phyloP scores from a whole-genome alignment of 1,140 invertebrate species.

The Zaprionus lachaisei region DNA sequence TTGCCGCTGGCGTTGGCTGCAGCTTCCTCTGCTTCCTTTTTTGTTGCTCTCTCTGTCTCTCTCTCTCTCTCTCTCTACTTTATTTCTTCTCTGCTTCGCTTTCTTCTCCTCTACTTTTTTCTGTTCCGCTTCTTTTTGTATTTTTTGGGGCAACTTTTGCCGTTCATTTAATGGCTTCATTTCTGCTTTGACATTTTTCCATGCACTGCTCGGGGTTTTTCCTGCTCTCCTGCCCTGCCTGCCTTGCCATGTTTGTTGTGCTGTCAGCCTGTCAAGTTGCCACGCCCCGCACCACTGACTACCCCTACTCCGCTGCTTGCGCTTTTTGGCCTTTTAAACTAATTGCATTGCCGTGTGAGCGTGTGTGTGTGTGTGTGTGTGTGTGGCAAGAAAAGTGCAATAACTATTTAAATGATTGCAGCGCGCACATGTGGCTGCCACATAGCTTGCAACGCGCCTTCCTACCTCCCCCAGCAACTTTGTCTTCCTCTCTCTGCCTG shows the following conservation, averaged over 20 bases:
- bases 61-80: neutral
- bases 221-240: conserved; percentile 23
- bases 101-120: conserved; percentile 15
- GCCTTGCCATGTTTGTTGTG: conserved; percentile 60
- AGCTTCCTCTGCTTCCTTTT: conserved; percentile 33
- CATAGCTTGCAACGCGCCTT: conserved; percentile 1
- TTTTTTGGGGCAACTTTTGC: conserved; percentile 69
- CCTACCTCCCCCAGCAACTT: neutral
- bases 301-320: conserved; percentile 10
- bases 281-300: conserved; percentile 6
- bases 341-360: conserved; percentile 75
- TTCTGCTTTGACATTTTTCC: conserved; percentile 78
- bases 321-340: conserved; percentile 78
- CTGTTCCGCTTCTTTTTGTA: conserved; percentile 31
- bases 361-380: conserved; percentile 24
- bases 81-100: conserved; percentile 3
- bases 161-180: conserved; percentile 81
- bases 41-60: conserved; percentile 6
- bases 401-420: conserved; percentile 81
- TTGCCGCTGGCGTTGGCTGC: conserved; percentile 59
- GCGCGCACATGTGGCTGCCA: conserved; percentile 46
- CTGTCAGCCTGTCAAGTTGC: conserved; percentile 68
- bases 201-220: conserved; percentile 46
- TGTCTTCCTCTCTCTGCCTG: too few species aligned
- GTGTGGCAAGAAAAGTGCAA: conserved; percentile 69